phyloP scores from a whole-genome alignment of 1,140 invertebrate genomes.

The Bactericera cockerelli region DNA sequence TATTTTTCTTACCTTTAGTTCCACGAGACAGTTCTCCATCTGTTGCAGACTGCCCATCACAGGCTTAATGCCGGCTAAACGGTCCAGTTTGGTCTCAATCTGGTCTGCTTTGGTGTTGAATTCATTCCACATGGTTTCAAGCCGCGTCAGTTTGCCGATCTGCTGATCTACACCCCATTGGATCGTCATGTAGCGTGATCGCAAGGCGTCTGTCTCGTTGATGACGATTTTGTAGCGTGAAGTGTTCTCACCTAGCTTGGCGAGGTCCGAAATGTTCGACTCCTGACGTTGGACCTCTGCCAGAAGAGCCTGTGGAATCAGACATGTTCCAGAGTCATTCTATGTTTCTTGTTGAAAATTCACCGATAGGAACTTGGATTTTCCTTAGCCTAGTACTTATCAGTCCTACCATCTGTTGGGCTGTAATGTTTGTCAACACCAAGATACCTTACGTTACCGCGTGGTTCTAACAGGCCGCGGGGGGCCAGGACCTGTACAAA shows the following conservation, averaged over 20 bases:
- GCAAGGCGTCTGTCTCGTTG: conserved; percentile 68
- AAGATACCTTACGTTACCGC: too few species aligned
- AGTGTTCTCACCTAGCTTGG: conserved; percentile 52
- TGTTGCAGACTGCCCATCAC: conserved; percentile 46
- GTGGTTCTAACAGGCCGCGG: too few species aligned
- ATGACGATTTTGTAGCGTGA: conserved; percentile 48
- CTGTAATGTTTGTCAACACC: too few species aligned
- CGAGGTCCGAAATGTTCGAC: conserved; percentile 43
- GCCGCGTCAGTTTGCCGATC: conserved; percentile 55
- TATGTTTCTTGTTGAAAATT: too few species aligned
- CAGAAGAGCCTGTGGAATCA: conserved; percentile 28
- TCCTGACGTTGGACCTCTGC: conserved; percentile 34
- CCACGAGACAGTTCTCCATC: conserved; percentile 50
- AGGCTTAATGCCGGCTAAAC: conserved; percentile 38
- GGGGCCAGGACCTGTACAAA: too few species aligned
- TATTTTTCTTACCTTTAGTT: conserved; percentile 38
- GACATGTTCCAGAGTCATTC: too few species aligned
- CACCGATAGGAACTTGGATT: too few species aligned
- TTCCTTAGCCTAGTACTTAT: too few species aligned
- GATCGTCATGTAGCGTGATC: conserved; percentile 58
- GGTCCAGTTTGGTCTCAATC: conserved; percentile 52
- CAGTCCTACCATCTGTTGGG: too few species aligned
- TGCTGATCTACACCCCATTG: conserved; percentile 56
- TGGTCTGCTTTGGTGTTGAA: conserved; percentile 55
- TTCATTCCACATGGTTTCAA: conserved; percentile 62